Evolutionary conservation across 2,797 vertebrate species (phyloP).

Genomic region (Pogonophryne albipinna): DNA sequence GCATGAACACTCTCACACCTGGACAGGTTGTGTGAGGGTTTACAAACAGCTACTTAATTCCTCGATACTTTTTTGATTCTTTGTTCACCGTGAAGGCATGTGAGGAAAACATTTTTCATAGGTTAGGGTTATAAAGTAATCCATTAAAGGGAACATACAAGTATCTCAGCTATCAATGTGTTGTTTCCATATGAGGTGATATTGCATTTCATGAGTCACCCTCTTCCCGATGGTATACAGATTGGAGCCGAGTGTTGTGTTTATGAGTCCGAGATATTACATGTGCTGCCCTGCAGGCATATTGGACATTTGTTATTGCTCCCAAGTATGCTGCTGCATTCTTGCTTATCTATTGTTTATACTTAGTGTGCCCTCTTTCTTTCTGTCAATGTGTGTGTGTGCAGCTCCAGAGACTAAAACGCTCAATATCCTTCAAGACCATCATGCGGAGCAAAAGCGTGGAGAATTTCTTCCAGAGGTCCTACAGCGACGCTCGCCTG

Average conservation of each 20-base stretch:
- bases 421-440: conserved; percentile 92
- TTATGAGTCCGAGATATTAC: conserved; percentile 68
- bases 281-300: conserved; percentile 49
- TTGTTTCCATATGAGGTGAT: conserved; percentile 60
- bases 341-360: conserved; percentile 58
- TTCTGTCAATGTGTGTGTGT: conserved; percentile 26
- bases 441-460: conserved; percentile 94
- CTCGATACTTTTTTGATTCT: too few species aligned
- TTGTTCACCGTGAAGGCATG: too few species aligned
- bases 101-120: too few species aligned
- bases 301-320: conserved; percentile 65
- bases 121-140: too few species aligned
- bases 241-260: conserved; percentile 44
- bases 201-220: conserved; percentile 65
- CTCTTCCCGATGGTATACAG: conserved; percentile 26
- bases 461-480: conserved; percentile 93
- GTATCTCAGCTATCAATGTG: conserved; percentile 33
- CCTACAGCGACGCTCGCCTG: conserved; percentile 88
- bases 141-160: background rate
- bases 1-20: too few species aligned
- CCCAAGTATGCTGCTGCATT: conserved; percentile 25
- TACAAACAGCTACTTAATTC: too few species aligned
- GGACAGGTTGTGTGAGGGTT: too few species aligned
- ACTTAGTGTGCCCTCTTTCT: conserved; percentile 32
- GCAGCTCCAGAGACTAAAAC: conserved; percentile 91